These are phyloP conservation scores for Dryoscopus gambensis DNA, from an alignment of 2,113 vertebrate species.

Conservation along the genomic window DNA sequence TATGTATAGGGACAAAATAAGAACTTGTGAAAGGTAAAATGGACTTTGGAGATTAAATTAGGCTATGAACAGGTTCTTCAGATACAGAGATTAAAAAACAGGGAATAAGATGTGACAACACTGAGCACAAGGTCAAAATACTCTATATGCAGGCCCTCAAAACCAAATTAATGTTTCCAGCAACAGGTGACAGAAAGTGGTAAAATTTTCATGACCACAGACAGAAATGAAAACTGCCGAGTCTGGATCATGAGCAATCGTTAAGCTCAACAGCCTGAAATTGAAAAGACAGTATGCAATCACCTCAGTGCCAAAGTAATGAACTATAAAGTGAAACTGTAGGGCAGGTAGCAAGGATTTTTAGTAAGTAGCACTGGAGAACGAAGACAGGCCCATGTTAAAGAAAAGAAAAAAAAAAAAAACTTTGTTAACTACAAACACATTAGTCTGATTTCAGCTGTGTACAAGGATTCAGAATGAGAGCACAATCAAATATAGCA, in stretches of 20 bases:
- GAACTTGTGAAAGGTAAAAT: fast-evolving
- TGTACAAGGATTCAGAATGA: neutral
- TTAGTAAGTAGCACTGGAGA: neutral
- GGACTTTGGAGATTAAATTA: neutral
- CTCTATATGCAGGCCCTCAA: neutral
- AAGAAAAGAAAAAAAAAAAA: neutral
- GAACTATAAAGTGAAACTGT: neutral
- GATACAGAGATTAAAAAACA: neutral
- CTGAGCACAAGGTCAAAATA: neutral
- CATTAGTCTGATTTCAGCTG: neutral
- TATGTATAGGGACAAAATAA: neutral
- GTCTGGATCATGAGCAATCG: neutral
- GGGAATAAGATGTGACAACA: neutral
- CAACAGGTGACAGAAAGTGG: neutral
- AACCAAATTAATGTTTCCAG: neutral
- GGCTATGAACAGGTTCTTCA: neutral
- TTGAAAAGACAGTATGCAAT: neutral
- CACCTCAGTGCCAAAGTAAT: neutral
- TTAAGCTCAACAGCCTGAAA: neutral
- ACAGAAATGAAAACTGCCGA: neutral
- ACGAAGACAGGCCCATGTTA: neutral
- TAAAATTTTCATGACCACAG: neutral
- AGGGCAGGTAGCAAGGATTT: neutral
- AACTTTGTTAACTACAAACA: neutral
- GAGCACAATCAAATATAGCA: neutral